Conservation (phyloP, 2,113 vertebrate species). For the Ginglymostoma cirratum region DNA sequence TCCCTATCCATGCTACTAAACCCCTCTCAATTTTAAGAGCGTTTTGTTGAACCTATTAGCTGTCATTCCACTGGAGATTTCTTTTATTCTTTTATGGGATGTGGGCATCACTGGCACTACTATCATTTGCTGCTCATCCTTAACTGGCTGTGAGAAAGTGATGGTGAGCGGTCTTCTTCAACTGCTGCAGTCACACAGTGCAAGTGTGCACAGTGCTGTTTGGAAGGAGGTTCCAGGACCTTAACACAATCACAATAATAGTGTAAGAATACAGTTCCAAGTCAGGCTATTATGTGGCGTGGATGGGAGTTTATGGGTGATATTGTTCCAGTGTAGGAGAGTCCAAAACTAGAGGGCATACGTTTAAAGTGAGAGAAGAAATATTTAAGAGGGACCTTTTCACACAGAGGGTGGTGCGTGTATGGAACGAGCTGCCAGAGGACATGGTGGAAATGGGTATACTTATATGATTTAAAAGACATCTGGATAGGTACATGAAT, state of each 20-base stretch:
- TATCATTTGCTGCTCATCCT: not conserved
- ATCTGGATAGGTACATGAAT: too few species aligned
- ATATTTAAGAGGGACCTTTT: too few species aligned
- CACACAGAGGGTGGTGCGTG: too few species aligned
- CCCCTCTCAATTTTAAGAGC: not conserved
- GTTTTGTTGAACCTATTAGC: not conserved
- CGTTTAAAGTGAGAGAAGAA: too few species aligned
- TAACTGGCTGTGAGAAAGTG: not conserved
- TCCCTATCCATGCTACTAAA: not conserved
- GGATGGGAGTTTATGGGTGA: not conserved
- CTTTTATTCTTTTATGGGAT: too few species aligned
- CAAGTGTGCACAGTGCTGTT: not conserved
- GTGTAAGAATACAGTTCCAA: not conserved
- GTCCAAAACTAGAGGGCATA: too few species aligned
- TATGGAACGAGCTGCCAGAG: too few species aligned
- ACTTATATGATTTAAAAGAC: too few species aligned
- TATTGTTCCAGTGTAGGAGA: not conserved
- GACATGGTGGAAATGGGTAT: too few species aligned
- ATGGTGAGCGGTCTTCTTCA: not conserved
- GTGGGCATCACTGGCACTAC: too few species aligned
- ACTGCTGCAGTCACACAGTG: not conserved
- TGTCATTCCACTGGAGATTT: not conserved
- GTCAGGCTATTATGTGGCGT: not conserved
- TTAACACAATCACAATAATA: not conserved
- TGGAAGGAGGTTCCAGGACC: not conserved